Evolutionary conservation across 2,113 vertebrate species (phyloP), one percentile per base, ranked within the genome.

Genomic region (Nerophis lumbriciformis): DNA sequence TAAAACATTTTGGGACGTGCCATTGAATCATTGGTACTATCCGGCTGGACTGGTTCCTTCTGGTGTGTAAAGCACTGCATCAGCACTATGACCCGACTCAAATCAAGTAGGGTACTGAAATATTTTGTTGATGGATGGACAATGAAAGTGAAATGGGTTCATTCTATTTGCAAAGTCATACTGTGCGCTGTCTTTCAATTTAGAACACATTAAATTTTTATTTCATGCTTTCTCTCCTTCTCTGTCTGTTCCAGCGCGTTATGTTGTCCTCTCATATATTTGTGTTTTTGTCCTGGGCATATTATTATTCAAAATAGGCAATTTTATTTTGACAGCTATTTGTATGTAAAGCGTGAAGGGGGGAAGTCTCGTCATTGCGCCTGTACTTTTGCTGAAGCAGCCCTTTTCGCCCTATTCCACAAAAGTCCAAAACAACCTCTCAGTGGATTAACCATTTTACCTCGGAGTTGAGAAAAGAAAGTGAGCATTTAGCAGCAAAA

Each of bases 241-340:
- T 57, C 68, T 60, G 71, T 73, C 79, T 80, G 78, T 82, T 88
- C 81, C 79, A 76, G 44, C 61, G 68, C 65, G 78, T 77, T 61
- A 69, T 76, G 72, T 80, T 79, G 80, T 70, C 81, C 67, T 73
- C 77, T 79, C 74, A 57, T 71, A 82, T 80, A 74, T 77, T 76
- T 76, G 56, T 72, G 70, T 82, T 84, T 79, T 79, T 11, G 64
- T 83, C 76, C 64, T 68, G 52, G 79, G 62, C 64, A 78, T 77
- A 78, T 83, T 78, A 79, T 78, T 79, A 87, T 86, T 88, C 79
- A 88, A 85, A 90, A 78, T 69, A 88, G 74, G 81, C 84, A 83
- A 87, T 90, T 86, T 85, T 87, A 72, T 89, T 89, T 88, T 90
- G 89, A 91, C 88, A 89, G 87, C 80, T 89, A 89, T 89, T 89